Percentiles rank a stretch among this genome's conserved stretches.
Conservation (phyloP, 2,113 vertebrate species). For the Ptilonorhynchus violaceus region DNA sequence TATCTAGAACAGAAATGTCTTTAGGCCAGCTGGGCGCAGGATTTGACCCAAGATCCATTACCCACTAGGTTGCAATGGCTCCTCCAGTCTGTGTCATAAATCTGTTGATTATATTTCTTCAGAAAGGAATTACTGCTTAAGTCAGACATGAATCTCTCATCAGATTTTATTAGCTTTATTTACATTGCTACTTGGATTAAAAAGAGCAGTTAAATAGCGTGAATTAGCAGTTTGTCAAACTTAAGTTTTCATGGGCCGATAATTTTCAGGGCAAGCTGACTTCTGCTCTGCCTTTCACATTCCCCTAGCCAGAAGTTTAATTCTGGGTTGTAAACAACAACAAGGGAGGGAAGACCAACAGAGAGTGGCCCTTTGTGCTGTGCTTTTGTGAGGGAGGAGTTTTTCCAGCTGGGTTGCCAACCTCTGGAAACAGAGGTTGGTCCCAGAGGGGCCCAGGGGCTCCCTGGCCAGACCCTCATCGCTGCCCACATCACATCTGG, state of each 20-base stretch:
- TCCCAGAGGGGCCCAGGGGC: not conserved
- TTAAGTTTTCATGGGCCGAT: not conserved
- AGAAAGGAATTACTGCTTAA: conserved; percentile 29
- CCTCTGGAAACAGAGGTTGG: not conserved
- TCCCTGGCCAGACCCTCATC: conserved; percentile 51
- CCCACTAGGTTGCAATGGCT: not conserved
- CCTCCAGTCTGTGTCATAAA: not conserved
- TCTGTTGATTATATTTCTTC: not conserved
- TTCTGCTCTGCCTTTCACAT: not conserved
- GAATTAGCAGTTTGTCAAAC: conserved; percentile 20
- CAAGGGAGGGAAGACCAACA: not conserved
- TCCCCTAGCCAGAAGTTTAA: not conserved
- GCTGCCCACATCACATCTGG: conserved; percentile 74
- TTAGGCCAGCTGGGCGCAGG: not conserved
- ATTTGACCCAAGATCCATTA: not conserved
- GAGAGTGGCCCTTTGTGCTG: not conserved
- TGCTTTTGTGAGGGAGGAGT: not conserved
- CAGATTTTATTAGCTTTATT: conserved; percentile 47
- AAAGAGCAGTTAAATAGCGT: not conserved
- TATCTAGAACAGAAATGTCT: not conserved
- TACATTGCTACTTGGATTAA: conserved; percentile 18
- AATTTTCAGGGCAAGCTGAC: not conserved
- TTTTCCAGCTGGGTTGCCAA: conserved; percentile 43
- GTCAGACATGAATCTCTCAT: conserved; percentile 19
- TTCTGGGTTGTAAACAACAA: not conserved